Evolutionary conservation across 2,113 vertebrate genomes (phyloP).

Genomic region (Myotis lucifugus): DNA sequence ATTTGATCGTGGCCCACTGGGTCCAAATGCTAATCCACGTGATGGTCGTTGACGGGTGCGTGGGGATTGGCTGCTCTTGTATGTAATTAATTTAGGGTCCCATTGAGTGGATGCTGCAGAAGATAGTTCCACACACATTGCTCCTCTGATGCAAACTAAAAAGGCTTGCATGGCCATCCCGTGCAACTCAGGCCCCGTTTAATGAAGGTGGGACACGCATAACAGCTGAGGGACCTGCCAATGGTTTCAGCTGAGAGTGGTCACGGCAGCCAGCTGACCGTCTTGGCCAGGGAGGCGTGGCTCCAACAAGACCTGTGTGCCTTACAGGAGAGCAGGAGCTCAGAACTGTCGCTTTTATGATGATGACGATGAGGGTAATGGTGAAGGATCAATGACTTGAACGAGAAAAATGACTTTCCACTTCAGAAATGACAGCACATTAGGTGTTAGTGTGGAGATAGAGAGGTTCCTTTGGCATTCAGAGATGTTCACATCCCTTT

Average conservation of each 20-base stretch:
- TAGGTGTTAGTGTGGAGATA: neutral
- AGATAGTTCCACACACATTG: neutral
- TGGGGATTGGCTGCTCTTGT: neutral
- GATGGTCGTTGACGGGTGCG: accelerated
- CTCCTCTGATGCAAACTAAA: neutral
- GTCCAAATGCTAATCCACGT: neutral
- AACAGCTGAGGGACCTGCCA: neutral
- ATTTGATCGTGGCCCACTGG: neutral
- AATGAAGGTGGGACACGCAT: accelerated
- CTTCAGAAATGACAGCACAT: neutral
- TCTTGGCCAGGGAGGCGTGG: neutral
- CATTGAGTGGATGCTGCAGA: neutral
- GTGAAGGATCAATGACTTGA: neutral
- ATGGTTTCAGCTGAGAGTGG: neutral
- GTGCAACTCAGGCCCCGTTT: neutral
- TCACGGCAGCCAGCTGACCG: accelerated
- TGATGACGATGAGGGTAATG: neutral
- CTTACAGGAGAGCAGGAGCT: neutral
- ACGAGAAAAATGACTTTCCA: neutral
- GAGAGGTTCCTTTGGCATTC: neutral
- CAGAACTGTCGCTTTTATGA: neutral
- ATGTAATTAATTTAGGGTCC: neutral
- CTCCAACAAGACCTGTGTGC: neutral
- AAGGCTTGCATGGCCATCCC: accelerated
- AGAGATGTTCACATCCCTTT: neutral